Evolutionary conservation across 1,140 invertebrate genomes (phyloP), one percentile per base, ranked within the genome.

Genomic region (Ostrea edulis): DNA sequence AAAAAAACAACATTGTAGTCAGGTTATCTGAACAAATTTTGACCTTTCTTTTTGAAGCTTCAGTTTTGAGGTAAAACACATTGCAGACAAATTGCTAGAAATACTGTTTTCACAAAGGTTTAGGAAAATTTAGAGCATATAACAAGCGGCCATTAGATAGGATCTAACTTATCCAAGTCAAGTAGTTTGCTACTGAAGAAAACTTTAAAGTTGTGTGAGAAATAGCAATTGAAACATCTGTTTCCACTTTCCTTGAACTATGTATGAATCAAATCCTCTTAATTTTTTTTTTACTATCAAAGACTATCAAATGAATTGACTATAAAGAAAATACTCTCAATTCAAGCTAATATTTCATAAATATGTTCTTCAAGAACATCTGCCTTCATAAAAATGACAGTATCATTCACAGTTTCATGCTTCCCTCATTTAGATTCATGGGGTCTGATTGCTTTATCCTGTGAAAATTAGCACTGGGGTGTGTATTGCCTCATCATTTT

Each of bases 341-440:
- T 77, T 29, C 35, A 25, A 29, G 68, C 68, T 25, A 77, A 14
- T 29, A 77, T 77, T 77, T 77, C 14, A 77, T 77, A 29, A 77
- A 29, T 29, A 77, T 35, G 68, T 25, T 77, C 68, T 29, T 77
- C 68, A 77, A 14, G 29, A 77, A 29, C 68, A 77, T 77, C 68
- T 77, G 68, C 29, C 29, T 77, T 22, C 68, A 77, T 77, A 77
- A 77, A 77, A 77, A 77, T 77, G 68, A 77, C 68, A 77, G 68
- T 77, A 29, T 77, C 68, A 71, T 77, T 77, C 17, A 35, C 68
- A 14, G 29, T 35, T 77, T 25, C 68, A 77, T 77, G 68, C 12
- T 77, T 25, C 68, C 17, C 14, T 77, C 68, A 77, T 77, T 77
- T 77, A 77, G 25, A 77, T 77, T 77, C 14, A 12, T 8, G 25